A percentile compares a stretch with the other conserved stretches of the same genome.
Conservation (phyloP, 2,888 invertebrate genomes). For the Hypercompe scribonia region DNA sequence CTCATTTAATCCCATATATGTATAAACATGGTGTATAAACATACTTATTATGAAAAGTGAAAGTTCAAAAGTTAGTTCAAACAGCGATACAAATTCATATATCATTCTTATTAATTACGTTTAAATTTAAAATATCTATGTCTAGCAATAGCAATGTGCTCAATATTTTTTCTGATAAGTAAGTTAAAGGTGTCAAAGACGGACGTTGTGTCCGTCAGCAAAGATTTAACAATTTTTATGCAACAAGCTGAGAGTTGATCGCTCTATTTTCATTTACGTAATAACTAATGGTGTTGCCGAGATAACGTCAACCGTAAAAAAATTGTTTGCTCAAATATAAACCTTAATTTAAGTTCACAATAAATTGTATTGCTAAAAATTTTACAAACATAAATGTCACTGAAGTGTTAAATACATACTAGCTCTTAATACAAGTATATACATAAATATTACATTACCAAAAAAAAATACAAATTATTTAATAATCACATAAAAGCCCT, state of each 20-base stretch:
- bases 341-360: neutral
- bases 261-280: conserved; percentile 46
- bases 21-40: no score
- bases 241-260: conserved; percentile 46
- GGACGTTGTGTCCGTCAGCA: conserved; percentile 22
- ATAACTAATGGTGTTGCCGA: conserved; percentile 31
- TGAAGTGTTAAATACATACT: no score
- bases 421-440: no score
- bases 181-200: neutral
- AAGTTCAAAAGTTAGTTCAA: no score
- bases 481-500: no score
- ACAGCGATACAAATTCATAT: no score
- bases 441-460: no score
- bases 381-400: no score
- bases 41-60: no score
- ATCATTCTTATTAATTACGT: neutral
- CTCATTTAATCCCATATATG: no score
- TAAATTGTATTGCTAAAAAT: neutral
- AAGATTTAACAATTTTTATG: conserved; percentile 42
- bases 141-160: neutral
- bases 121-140: neutral
- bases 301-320: conserved; percentile 19
- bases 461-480: no score
- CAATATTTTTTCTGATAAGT: neutral
- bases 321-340: neutral